phyloP scores from a whole-genome alignment of 2,888 invertebrate genomes.

The Troglohyphantes excavatus region DNA sequence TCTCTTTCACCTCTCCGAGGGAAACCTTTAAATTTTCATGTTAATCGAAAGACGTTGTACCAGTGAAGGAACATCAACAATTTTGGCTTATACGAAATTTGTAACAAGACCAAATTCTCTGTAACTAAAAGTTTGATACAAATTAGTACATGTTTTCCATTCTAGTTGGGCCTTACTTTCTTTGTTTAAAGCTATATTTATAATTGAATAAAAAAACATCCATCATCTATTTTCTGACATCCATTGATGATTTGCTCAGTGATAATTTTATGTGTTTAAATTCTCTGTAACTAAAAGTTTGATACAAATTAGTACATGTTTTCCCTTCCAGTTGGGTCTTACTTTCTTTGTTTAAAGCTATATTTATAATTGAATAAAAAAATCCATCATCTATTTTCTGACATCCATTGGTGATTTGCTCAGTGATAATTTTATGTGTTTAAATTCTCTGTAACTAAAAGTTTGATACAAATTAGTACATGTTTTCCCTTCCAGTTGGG shows the following conservation, averaged over 20 bases:
- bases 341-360: slow-evolving; percentile 9
- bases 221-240: too few relatives aligned
- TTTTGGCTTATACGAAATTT: slow-evolving; percentile 54
- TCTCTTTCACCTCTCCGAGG: slow-evolving; percentile 16
- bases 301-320: slow-evolving; percentile 35
- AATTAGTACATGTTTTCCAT: slow-evolving; percentile 31
- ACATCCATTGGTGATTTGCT: too few relatives aligned
- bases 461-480: slow-evolving; percentile 27
- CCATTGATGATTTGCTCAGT: too few relatives aligned
- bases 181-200: too few relatives aligned
- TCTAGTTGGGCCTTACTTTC: slow-evolving; percentile 13
- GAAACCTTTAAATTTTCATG: slow-evolving; percentile 71
- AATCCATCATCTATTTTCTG: too few relatives aligned
- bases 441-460: slow-evolving; percentile 43
- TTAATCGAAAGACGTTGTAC: slow-evolving; percentile 68
- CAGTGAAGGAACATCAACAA: slow-evolving; percentile 47
- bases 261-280: too few relatives aligned
- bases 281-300: slow-evolving; percentile 53
- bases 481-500: neutral
- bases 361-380: too few relatives aligned
- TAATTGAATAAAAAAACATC: too few relatives aligned
- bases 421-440: too few relatives aligned
- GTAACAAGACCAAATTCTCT: slow-evolving; percentile 37
- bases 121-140: slow-evolving; percentile 35
- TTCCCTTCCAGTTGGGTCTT: neutral